Percentiles rank a stretch among this genome's conserved stretches.
Conservation (phyloP, 2,113 vertebrate genomes). For the Eolophus roseicapilla region DNA sequence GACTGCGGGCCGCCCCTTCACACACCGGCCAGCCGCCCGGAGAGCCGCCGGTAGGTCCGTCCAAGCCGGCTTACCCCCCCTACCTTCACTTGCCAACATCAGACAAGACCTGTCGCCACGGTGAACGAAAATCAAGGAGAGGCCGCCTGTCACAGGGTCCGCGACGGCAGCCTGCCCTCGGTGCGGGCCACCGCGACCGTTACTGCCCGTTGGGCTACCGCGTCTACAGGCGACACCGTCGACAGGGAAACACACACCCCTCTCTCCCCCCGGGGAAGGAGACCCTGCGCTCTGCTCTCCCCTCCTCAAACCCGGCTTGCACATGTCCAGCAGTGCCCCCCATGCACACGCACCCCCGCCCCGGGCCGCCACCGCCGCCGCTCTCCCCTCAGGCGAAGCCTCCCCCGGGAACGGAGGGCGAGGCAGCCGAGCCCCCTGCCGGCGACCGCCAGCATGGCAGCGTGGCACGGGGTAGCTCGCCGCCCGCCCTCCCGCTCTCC, state of each 20-base stretch:
- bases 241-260: neutral
- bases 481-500: neutral
- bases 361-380: neutral
- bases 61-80: too few relatives aligned
- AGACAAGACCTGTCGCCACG: neutral
- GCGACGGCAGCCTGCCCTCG: neutral
- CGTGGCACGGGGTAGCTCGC: neutral
- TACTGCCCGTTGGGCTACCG: neutral
- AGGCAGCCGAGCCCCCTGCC: neutral
- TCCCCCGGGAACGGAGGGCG: neutral
- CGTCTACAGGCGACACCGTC: neutral
- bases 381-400: neutral
- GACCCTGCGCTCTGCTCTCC: too few relatives aligned
- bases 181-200: neutral
- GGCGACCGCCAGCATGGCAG: neutral
- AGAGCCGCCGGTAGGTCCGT: neutral
- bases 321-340: accelerated
- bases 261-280: neutral
- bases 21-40: neutral
- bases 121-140: neutral
- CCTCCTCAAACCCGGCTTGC: neutral
- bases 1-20: neutral
- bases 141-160: neutral
- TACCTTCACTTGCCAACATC: neutral
- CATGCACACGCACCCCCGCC: neutral